Evolutionary conservation across 2,113 vertebrate species (phyloP), one percentile per base, ranked within the genome.

Genomic region (Amblyopsis rosae): DNA sequence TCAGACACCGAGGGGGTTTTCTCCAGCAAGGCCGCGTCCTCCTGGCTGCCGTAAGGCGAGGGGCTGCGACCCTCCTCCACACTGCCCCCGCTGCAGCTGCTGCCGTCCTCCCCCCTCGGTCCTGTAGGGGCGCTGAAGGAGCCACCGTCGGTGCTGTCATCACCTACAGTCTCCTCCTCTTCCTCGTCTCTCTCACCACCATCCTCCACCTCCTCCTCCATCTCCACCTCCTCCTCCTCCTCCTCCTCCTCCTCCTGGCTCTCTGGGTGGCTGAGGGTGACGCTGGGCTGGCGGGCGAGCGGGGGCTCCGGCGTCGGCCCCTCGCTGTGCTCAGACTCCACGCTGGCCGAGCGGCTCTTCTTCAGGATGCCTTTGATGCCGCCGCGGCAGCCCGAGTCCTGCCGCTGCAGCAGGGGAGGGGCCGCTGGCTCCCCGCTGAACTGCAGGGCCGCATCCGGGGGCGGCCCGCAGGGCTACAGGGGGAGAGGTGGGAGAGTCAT

Each of bases 291-390:
- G 15, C 76, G 57, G 46, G 62, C 65, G 3, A 59, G 61, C 2
- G 46, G 1, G 1, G 49, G 33, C 4, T 83, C 82, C 0, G 77
- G 26, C 15, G 59, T 7, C 0, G 71, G 77, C 17, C 55, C 53
- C 49, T 92, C 90, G 13, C 87, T 82, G 53, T 83, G 80, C 66
- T 92, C 93, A 0, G 86, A 84, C 66, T 93, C 91, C 33, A 89
- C 68, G 35, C 90, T 91, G 19, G 88, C 87, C 61, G 91, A 91
- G 62, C 87, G 90, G 77, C 87, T 88, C 69, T 92, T 94, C 84
- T 94, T 93, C 60, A 93, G 83, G 81, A 93, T 93, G 69, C 92
- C 90, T 82, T 81, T 90, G 59, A 94, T 92, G 59, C 91, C 75
- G 1, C 58, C 80, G 16, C 84, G 70, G 15, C 19, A 6, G 17